phyloP scores from a whole-genome alignment of 1,140 invertebrate genomes.

The Atopsyche davidsoni region DNA sequence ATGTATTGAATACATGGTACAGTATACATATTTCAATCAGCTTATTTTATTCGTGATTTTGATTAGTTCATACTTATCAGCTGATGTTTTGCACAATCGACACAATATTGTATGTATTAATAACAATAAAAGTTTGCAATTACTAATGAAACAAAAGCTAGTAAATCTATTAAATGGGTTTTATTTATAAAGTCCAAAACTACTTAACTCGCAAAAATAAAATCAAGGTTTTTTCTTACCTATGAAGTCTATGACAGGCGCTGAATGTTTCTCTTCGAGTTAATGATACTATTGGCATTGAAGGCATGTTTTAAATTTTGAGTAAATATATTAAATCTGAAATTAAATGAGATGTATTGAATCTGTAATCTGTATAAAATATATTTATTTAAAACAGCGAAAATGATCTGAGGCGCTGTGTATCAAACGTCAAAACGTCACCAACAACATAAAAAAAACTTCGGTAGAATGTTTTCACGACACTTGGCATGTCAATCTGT shows the following conservation, averaged over 20 bases:
- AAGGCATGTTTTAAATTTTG: constrained; percentile 40
- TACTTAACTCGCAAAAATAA: constrained; percentile 12
- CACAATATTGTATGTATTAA: background rate
- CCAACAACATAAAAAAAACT: too few species aligned
- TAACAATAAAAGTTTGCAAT: background rate
- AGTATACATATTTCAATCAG: too few species aligned
- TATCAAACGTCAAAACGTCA: too few species aligned
- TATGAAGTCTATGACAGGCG: constrained; percentile 67
- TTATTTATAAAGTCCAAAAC: constrained; percentile 16
- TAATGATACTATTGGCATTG: constrained; percentile 58
- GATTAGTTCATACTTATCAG: background rate
- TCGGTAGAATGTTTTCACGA: too few species aligned
- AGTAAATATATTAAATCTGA: too few species aligned
- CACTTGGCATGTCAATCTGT: too few species aligned
- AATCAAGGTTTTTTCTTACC: constrained; percentile 42
- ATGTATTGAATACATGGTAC: too few species aligned
- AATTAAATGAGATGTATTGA: too few species aligned
- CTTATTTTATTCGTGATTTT: too few species aligned
- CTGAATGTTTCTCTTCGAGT: constrained; percentile 66
- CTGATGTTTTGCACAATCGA: background rate
- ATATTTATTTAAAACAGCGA: too few species aligned
- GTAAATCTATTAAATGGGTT: constrained; percentile 7
- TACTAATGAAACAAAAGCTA: background rate
- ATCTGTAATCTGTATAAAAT: too few species aligned
- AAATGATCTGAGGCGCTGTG: too few species aligned